Evolutionary conservation across 2,797 vertebrate genomes (phyloP), one percentile per base, ranked within the genome.

Genomic region (Ctenochaetus hawaiiensis): DNA sequence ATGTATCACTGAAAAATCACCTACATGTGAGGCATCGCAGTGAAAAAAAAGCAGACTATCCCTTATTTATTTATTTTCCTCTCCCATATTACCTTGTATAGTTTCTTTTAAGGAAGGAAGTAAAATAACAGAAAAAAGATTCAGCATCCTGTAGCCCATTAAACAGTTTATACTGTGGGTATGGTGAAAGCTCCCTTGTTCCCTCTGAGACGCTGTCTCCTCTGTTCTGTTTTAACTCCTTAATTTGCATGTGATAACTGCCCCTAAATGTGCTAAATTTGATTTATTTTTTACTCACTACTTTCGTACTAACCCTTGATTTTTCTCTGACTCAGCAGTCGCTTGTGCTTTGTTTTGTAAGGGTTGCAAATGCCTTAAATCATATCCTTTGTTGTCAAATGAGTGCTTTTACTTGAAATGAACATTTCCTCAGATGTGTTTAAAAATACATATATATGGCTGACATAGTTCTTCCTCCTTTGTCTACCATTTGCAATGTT

Each of bases 121-220:
- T 63, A 14, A 49, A 76, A 67, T 11, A 17, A 20, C 26, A 58
- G 47, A 71, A 61, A 45, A 4, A 26, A 69, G 53, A 67, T 44
- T 34, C 10, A 17, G 12, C 52, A 16, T 61, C 23, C 49, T 58
- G 44, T 30, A 22, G 47, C 65, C 37, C 7, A 10, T 8, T 44
- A 58, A 72, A 62, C 57, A 44, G n/a, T 17, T 11, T 16, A 30
- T 30, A 2, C 30, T 20, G 13, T 26, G n/a, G 41, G 0, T 51
- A 6, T 26, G 52, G 73, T 59, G 72, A 45, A 44, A 14, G 47
- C 39, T 57, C 11, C 20, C 39, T 67, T 34, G 69, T 61, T 71
- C 20, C 45, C 23, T 67, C 23, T 80, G 30, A 41, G 34, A 68
- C 49, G 23, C 37, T 16, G 52, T 30, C 49, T 22, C 47, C 67